Evolutionary conservation across 2,113 vertebrate species (phyloP).

Genomic region (Apeltes quadracus): DNA sequence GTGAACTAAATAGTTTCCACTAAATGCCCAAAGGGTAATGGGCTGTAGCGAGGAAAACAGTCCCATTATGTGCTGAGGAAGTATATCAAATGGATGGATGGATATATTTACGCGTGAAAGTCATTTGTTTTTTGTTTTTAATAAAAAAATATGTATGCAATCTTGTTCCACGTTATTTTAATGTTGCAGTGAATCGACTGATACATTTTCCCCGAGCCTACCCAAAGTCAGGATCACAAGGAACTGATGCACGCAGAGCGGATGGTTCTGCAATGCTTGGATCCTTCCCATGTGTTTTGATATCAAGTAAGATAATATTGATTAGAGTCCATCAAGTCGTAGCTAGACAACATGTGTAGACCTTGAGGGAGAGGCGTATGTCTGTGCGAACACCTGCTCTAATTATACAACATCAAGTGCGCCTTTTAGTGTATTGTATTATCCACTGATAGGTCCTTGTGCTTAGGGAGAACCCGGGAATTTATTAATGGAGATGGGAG

Average conservation of each 20-base stretch:
- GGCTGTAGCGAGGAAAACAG: constrained; percentile 28
- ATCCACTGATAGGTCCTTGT: constrained; percentile 1
- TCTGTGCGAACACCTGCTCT: constrained; percentile 33
- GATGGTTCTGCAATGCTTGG: constrained; percentile 9
- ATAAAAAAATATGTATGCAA: background rate
- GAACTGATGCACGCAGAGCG: constrained; percentile 18
- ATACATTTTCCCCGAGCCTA: background rate
- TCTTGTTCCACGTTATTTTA: background rate
- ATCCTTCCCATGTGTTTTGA: constrained; percentile 50
- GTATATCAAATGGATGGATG: constrained; percentile 10
- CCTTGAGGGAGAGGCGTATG: constrained; percentile 30
- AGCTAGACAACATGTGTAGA: constrained; percentile 44
- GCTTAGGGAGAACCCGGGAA: background rate
- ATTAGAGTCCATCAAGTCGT: constrained; percentile 56
- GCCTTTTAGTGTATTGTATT: constrained; percentile 24
- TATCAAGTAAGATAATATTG: constrained; percentile 62
- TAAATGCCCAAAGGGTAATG: constrained; percentile 53
- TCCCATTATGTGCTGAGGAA: constrained; percentile 20
- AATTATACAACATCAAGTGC: constrained; percentile 42
- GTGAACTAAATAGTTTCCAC: constrained; percentile 44
- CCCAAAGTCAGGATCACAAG: constrained; percentile 24
- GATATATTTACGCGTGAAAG: background rate
- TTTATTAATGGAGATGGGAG: constrained; percentile 1
- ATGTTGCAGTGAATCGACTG: constrained; percentile 7
- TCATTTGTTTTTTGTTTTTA: background rate